Base-by-base conservation (phyloP, 2,888 invertebrate species). In the Drosophila meridionalis region DNA sequence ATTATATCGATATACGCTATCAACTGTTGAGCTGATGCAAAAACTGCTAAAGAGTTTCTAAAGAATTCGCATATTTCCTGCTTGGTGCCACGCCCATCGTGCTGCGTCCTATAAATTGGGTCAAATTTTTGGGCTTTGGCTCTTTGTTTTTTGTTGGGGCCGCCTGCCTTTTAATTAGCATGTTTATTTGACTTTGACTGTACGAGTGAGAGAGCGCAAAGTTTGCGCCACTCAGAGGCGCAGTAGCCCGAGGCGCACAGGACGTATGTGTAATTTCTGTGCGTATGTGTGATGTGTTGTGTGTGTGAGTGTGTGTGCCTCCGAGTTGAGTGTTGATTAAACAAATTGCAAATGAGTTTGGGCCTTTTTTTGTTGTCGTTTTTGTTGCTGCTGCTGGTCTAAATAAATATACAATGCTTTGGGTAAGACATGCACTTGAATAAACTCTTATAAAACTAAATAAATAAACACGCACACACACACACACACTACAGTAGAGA, bases 311-410 rank as follows among this genome's bases (percentile, higher is more conserved):
- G 56, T 69, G 62, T 73, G 53, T 73, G 82, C 82, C 72, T 73
- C 67, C 65, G 79, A 48, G 77, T 69, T 63, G 86, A 82, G 81
- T 88, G 88, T 87, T 87, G 88, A 87, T 87, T 86, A 88, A 88
- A 87, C 86, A 88, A 87, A 87, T 87, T 87, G 86, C 88, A 87
- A 88, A 87, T 87, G 80, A 87, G 86, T 86, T 88, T 78, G 59
- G 63, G 61, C 69, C 73, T 76, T 79, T 79, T 79, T 55, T 55
- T 80, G 60, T 65, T 28, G 57, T 50, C 48, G 60, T 53, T 67
- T 43, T 14, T 74, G 58, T 50, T 48, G 56, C 30, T 68, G 40
- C 43, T 62, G 48, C 72, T 70, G 77, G 71, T 69, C 80, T 73
- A 78, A 78, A 78, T 77, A 85, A 87, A 85, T 72, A 88, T 75